Conservation (phyloP, 2,888 invertebrate genomes). For the Protodeltote pygarga region DNA sequence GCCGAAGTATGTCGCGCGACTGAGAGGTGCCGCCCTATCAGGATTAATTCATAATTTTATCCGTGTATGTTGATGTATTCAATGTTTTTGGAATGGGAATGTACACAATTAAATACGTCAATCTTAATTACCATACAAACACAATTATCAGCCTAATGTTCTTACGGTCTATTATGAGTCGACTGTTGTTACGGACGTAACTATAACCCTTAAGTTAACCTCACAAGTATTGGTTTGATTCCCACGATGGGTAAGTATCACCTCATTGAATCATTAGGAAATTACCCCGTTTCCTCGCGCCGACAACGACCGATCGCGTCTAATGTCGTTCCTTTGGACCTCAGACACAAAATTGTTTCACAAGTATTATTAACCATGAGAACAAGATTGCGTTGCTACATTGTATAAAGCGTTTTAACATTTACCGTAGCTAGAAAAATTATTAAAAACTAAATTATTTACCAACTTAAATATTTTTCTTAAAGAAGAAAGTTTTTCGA, state of each 20-base stretch:
- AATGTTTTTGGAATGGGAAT: slow-evolving; percentile 57
- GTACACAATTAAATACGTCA: slow-evolving; percentile 60
- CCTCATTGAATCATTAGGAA: slow-evolving; percentile 76
- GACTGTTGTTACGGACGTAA: slow-evolving; percentile 20
- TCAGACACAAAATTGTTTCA: slow-evolving; percentile 61
- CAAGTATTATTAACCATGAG: slow-evolving; percentile 57
- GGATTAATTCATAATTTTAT: slow-evolving; percentile 86
- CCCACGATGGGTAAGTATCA: slow-evolving; percentile 76
- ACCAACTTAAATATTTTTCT: too few relatives aligned
- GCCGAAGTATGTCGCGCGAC: slow-evolving; percentile 82
- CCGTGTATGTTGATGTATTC: slow-evolving; percentile 67
- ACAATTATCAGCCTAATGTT: slow-evolving; percentile 47
- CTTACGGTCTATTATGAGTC: slow-evolving; percentile 31
- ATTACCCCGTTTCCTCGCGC: slow-evolving; percentile 65
- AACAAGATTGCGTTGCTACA: slow-evolving; percentile 37
- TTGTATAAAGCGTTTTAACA: slow-evolving; percentile 32
- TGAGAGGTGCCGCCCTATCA: slow-evolving; percentile 85
- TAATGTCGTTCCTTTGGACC: slow-evolving; percentile 67
- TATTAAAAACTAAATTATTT: too few relatives aligned
- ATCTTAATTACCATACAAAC: slow-evolving; percentile 57
- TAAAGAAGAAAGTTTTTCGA: too few relatives aligned
- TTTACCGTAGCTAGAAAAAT: too few relatives aligned
- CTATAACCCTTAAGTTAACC: slow-evolving; percentile 35
- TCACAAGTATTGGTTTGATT: slow-evolving; percentile 67
- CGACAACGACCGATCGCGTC: slow-evolving; percentile 65